Conservation (phyloP, 2,888 invertebrate genomes). For the Drosophila neonasuta region DNA sequence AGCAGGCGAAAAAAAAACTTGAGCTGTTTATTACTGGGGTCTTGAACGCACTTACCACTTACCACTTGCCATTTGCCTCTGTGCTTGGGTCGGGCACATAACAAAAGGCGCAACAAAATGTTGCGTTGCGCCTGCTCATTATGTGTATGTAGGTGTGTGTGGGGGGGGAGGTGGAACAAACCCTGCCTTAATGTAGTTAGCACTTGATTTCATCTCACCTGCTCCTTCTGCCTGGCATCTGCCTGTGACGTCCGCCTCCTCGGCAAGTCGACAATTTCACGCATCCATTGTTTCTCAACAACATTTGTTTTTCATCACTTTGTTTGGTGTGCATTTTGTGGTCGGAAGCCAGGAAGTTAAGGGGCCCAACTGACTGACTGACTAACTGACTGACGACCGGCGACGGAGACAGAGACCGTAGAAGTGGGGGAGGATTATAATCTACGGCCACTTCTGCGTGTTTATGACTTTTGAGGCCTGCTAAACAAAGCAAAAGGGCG, state of each 20-base stretch:
- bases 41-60: conserved; percentile 66
- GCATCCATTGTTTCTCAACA: conserved; percentile 68
- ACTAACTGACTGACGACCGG: no score
- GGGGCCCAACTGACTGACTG: neutral
- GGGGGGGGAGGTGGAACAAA: neutral
- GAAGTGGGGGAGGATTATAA: conserved; percentile 9
- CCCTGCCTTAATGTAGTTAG: conserved; percentile 66
- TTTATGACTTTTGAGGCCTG: conserved; percentile 56
- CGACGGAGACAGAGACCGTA: neutral
- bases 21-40: conserved; percentile 51
- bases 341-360: conserved; percentile 11
- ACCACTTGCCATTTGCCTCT: conserved; percentile 31
- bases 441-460: conserved; percentile 59
- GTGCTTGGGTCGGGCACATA: conserved; percentile 29
- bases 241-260: neutral
- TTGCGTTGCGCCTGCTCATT: conserved; percentile 42
- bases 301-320: conserved; percentile 77
- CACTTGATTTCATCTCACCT: conserved; percentile 59
- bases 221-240: conserved; percentile 7
- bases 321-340: conserved; percentile 62
- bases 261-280: conserved; percentile 60
- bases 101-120: conserved; percentile 48
- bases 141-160: neutral
- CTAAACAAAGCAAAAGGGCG: conserved; percentile 28
- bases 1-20: conserved; percentile 28